These are phyloP conservation scores for Cyclopterus lumpus DNA, from an alignment of 2,797 vertebrate genomes.

Conservation along the genomic window DNA sequence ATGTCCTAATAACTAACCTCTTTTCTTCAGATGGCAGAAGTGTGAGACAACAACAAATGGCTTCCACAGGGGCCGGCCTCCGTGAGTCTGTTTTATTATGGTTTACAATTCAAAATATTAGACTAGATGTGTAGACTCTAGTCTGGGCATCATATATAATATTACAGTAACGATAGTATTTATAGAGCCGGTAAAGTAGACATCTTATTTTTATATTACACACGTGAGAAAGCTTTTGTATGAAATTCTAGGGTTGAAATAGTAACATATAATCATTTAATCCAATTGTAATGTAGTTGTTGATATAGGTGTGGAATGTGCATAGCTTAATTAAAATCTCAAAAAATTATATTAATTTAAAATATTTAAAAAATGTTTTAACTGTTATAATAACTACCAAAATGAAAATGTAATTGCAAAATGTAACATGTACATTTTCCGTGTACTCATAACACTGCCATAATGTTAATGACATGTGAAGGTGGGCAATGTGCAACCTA, in stretches of 20 bases:
- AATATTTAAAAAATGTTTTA: too few species aligned
- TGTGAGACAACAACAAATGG: conserved; percentile 76
- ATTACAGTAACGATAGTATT: not conserved
- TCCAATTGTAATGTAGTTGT: not conserved
- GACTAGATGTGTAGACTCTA: not conserved
- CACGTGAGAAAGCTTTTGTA: not conserved
- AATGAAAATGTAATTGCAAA: not conserved
- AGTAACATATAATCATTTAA: not conserved
- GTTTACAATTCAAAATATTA: not conserved
- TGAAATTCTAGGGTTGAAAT: not conserved
- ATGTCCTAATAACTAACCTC: not conserved
- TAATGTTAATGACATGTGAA: not conserved
- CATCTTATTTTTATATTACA: not conserved
- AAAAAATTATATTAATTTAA: not conserved
- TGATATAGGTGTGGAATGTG: not conserved
- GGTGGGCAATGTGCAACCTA: not conserved
- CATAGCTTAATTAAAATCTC: not conserved
- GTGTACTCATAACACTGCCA: not conserved
- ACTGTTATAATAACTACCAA: not conserved
- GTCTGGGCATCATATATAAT: not conserved
- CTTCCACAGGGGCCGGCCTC: conserved; percentile 67
- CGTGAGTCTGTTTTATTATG: conserved; percentile 71
- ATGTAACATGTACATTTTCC: not conserved
- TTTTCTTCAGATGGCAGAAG: conserved; percentile 55
- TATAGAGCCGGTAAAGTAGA: not conserved